Conservation (phyloP, 2,888 invertebrate species). For the Lasiommata megera region DNA sequence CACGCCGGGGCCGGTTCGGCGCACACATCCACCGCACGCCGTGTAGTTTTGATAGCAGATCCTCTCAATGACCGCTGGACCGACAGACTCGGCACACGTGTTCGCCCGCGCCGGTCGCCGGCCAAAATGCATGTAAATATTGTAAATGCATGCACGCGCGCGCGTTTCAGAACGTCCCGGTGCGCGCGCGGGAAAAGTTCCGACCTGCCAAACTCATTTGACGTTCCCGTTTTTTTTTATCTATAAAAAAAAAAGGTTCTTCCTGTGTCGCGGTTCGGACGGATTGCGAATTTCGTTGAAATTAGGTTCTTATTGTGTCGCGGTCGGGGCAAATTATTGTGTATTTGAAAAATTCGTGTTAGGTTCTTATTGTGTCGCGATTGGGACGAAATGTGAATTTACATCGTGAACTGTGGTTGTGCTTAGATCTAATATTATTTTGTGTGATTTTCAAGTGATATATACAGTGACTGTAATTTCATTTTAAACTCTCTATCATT, state of each 20-base stretch:
- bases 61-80: conserved; percentile 86
- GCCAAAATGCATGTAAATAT: conserved; percentile 72
- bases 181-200: conserved; percentile 59
- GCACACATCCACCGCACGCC: conserved; percentile 58
- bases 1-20: conserved; percentile 66
- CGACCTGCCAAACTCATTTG: conserved; percentile 28
- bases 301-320: not conserved
- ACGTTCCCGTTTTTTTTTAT: conserved; percentile 48
- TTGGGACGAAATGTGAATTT: conserved; percentile 27
- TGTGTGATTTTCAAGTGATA: conserved; percentile 12
- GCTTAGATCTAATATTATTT: conserved; percentile 8
- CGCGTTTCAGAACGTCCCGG: conserved; percentile 50
- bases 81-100: conserved; percentile 83
- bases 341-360: conserved; percentile 18
- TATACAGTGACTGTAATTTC: not conserved
- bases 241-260: conserved; percentile 26
- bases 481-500: no score
- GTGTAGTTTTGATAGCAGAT: conserved; percentile 71
- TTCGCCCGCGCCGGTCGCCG: conserved; percentile 45
- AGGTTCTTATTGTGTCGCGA: conserved; percentile 10
- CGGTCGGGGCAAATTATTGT: not conserved
- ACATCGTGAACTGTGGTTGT: conserved; percentile 20
- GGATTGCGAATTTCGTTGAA: not conserved
- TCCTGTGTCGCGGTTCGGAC: not conserved
- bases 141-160: conserved; percentile 62